Conservation (phyloP, 2,113 vertebrate species). For the Prunella fulvescens region DNA sequence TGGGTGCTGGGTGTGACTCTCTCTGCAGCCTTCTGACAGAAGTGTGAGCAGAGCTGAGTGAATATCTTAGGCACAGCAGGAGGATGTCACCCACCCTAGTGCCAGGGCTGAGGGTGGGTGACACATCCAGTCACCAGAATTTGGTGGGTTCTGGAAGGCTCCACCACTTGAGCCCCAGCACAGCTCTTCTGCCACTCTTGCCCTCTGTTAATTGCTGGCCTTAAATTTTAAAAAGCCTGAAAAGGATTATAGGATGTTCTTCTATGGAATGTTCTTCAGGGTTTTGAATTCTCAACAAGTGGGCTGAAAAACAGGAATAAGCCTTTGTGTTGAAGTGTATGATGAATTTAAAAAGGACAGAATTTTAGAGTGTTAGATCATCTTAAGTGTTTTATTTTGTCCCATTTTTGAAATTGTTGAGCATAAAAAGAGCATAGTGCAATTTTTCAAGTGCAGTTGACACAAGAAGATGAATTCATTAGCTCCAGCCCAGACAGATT, state of each 20-base stretch:
- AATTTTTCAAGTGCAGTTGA: constrained; percentile 19
- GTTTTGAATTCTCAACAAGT: background rate
- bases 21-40: background rate
- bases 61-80: background rate
- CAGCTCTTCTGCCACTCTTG: background rate
- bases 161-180: background rate
- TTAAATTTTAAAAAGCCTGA: background rate
- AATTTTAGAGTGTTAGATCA: background rate
- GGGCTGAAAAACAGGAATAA: background rate
- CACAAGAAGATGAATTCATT: constrained; percentile 30
- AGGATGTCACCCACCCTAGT: background rate
- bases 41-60: background rate
- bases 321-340: background rate
- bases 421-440: background rate
- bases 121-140: background rate
- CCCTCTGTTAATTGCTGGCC: background rate
- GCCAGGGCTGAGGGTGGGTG: background rate
- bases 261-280: background rate
- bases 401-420: background rate
- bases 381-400: background rate
- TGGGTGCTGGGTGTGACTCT: background rate
- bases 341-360: background rate
- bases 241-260: background rate
- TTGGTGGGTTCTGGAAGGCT: background rate
- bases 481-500: background rate